Base-by-base conservation (phyloP, 1,140 invertebrate species). In the Ostrea edulis region DNA sequence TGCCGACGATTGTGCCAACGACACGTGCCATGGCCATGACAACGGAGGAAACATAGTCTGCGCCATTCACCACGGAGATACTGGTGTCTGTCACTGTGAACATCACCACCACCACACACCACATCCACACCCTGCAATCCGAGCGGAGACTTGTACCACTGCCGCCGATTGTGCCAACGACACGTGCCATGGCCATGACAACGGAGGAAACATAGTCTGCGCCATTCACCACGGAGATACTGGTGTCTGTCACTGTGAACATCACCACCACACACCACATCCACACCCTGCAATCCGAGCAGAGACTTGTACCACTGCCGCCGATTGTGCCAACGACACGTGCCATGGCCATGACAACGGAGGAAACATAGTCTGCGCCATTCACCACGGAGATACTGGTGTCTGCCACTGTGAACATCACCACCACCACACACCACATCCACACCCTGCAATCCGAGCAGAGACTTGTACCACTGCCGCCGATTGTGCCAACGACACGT, bases 21-120 rank as follows among this genome's bases (percentile, higher is more conserved):
- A 68, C 65, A 68, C 65, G 4, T 68, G 65, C 11, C n/a, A 68
- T 25, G 65, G 25, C 8, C 65, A 68, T 55, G 54, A 9, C 35
- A 44, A 44, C 7, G n/a, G 8, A 22, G 65, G 65, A 68, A 22
- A 68, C 22, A n/a, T 68, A 0, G 8, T 68, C n/a, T 68, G 65
- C 65, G 65, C 65, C 4, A 68, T 68, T 68, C 65, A 68, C 4
- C 65, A 68, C 65, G 65, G 65, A 68, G 65, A 68, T 25, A 68
- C 65, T n/a, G 65, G 65, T 25, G 65, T 68, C 7, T 68, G 65
- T n/a, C 65, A 68, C 25, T 68, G 65, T 22, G 65, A 68, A 25
- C 65, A 68, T 11, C 65, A 68, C 65, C 65, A 68, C 65, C 65
- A 68, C 65, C 65, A 68, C 22, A 68, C 65, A 68, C 65, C 20